Evolutionary conservation across 2,797 vertebrate genomes (phyloP).

Genomic region (Myripristis murdjan): DNA sequence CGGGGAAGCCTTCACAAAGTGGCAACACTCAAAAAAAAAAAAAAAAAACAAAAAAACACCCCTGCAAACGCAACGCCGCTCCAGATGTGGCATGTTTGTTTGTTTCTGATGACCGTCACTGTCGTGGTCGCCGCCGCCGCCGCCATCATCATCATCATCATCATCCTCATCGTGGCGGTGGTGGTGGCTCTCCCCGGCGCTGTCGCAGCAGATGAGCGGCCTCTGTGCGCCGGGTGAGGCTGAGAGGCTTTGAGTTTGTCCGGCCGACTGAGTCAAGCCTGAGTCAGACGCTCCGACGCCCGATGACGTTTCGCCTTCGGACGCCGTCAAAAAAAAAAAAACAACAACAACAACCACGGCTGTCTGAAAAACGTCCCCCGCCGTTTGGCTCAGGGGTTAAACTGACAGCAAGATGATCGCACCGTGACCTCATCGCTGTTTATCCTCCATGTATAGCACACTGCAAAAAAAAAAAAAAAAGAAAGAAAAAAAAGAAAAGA

Average conservation of each 20-base stretch:
- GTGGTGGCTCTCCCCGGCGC: slow-evolving; percentile 1
- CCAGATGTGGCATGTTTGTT: slow-evolving; percentile 37
- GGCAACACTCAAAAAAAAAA: slow-evolving; percentile 76
- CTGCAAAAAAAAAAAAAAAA: too few relatives aligned
- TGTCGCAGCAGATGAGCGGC: slow-evolving; percentile 50
- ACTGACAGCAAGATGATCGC: slow-evolving; percentile 52
- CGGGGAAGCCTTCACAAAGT: slow-evolving; percentile 80
- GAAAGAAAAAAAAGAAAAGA: too few relatives aligned
- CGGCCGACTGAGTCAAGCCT: slow-evolving; percentile 27
- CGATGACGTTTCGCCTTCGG: slow-evolving; percentile 40
- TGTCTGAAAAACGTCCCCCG: slow-evolving; percentile 25
- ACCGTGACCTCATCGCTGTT: too few relatives aligned
- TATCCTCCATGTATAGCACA: too few relatives aligned
- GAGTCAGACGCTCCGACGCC: slow-evolving; percentile 14
- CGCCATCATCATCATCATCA: neutral
- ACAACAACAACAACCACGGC: slow-evolving; percentile 50
- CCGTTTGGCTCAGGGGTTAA: slow-evolving; percentile 32
- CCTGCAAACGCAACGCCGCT: slow-evolving; percentile 24
- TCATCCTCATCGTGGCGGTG: too few relatives aligned
- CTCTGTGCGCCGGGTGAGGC: slow-evolving; percentile 27
- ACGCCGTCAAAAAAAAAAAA: slow-evolving; percentile 7
- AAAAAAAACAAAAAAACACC: too few relatives aligned
- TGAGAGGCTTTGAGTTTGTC: slow-evolving; percentile 45
- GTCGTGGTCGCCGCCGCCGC: neutral
- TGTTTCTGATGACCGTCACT: slow-evolving; percentile 8